A percentile compares a stretch with the other conserved stretches of the same genome.
These are phyloP conservation scores for Clusia tigrina DNA, from an alignment of 2,888 invertebrate genomes.

Conservation along the genomic window DNA sequence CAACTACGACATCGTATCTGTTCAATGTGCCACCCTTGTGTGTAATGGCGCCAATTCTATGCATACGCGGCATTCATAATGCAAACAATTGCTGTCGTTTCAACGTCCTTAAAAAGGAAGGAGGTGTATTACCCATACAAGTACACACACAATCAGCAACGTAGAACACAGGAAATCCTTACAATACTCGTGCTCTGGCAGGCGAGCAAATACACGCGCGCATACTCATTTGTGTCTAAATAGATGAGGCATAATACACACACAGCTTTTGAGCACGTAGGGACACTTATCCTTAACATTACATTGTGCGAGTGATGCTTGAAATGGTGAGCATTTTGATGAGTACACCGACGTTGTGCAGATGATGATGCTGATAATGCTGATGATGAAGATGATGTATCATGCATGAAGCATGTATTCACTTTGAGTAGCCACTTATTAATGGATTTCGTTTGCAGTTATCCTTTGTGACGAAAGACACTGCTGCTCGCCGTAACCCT, in stretches of 20 bases:
- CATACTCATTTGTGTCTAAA: neutral
- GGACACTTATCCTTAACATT: constrained; percentile 57
- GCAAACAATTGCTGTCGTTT: neutral
- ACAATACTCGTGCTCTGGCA: neutral
- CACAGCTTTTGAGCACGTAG: constrained; percentile 58
- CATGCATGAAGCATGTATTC: constrained; percentile 57
- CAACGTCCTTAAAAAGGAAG: neutral
- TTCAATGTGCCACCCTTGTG: neutral
- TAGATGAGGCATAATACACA: neutral
- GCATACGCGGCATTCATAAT: neutral
- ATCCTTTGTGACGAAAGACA: neutral
- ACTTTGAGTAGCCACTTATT: constrained; percentile 51
- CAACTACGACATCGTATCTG: neutral
- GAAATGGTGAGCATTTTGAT: constrained; percentile 5
- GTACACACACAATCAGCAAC: neutral
- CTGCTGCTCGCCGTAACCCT: no score
- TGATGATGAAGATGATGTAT: constrained; percentile 49
- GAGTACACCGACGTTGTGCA: neutral
- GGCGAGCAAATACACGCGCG: neutral
- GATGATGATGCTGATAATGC: constrained; percentile 18
- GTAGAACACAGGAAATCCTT: no score
- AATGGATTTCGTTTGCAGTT: constrained; percentile 19
- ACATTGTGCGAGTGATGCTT: constrained; percentile 44
- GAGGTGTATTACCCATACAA: neutral
- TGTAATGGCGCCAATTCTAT: neutral